These are phyloP conservation scores for Uria lomvia DNA, from an alignment of 2,113 vertebrate genomes.

Conservation along the genomic window DNA sequence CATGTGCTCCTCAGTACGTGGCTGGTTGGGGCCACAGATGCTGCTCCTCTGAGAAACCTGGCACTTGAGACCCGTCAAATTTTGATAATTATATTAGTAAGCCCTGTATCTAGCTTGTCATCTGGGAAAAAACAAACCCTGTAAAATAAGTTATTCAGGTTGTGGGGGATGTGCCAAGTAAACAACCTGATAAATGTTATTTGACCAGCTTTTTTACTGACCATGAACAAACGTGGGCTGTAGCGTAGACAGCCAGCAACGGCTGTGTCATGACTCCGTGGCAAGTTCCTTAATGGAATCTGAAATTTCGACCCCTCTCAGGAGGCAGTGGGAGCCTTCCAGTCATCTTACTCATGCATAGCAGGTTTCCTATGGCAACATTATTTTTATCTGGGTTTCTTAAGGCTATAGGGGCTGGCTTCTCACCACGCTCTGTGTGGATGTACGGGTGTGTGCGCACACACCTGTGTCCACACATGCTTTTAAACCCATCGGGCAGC, in stretches of 20 bases:
- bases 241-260: rapidly evolving
- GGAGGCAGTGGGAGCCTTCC: neutral
- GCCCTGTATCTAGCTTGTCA: neutral
- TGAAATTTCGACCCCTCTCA: neutral
- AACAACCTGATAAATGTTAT: neutral
- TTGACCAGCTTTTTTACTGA: neutral
- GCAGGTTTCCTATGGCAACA: neutral
- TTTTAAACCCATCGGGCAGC: neutral
- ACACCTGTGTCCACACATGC: rapidly evolving
- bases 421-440: rapidly evolving
- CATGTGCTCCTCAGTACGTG: rapidly evolving
- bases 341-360: rapidly evolving
- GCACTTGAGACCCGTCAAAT: neutral
- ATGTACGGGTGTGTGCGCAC: rapidly evolving
- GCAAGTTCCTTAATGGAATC: neutral
- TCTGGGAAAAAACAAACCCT: neutral
- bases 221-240: neutral
- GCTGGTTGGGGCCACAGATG: neutral
- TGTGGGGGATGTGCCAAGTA: neutral
- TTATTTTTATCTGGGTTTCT: neutral
- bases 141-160: neutral
- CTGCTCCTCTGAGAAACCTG: neutral
- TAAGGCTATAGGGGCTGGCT: neutral
- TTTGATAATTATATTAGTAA: neutral
- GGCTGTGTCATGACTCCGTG: neutral